Evolutionary conservation across 2,113 vertebrate species (phyloP).

Genomic region (Chloroceryle aenea): DNA sequence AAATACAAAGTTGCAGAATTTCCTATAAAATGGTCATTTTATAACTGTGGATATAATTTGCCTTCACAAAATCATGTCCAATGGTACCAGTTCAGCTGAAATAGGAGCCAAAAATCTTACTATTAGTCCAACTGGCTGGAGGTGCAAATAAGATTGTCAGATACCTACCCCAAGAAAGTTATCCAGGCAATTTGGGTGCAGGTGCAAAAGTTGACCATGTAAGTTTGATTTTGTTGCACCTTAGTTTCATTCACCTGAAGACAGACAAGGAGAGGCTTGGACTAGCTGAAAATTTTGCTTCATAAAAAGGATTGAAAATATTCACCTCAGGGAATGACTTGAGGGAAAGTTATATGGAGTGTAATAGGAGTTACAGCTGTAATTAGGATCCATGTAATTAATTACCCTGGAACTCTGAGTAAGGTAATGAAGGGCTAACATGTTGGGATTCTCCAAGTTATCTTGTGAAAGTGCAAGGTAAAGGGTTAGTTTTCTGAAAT

Average conservation of each 20-base stretch:
- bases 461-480: background rate
- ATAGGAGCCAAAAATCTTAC: background rate
- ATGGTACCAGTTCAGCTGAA: background rate
- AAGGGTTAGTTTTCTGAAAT: background rate
- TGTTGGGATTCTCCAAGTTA: background rate
- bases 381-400: background rate
- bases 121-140: background rate
- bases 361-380: background rate
- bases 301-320: background rate
- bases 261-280: fast-evolving
- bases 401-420: background rate
- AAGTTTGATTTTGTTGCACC: background rate
- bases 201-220: fast-evolving
- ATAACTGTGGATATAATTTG: background rate
- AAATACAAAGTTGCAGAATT: background rate
- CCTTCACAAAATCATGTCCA: background rate
- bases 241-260: background rate
- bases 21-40: background rate
- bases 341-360: background rate
- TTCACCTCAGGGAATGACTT: background rate
- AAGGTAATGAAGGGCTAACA: background rate
- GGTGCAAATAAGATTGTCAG: background rate
- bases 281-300: background rate
- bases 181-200: background rate
- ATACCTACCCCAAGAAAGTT: background rate